These are phyloP conservation scores for Drosophila pachea DNA, from an alignment of 1,140 invertebrate species.

Conservation along the genomic window DNA sequence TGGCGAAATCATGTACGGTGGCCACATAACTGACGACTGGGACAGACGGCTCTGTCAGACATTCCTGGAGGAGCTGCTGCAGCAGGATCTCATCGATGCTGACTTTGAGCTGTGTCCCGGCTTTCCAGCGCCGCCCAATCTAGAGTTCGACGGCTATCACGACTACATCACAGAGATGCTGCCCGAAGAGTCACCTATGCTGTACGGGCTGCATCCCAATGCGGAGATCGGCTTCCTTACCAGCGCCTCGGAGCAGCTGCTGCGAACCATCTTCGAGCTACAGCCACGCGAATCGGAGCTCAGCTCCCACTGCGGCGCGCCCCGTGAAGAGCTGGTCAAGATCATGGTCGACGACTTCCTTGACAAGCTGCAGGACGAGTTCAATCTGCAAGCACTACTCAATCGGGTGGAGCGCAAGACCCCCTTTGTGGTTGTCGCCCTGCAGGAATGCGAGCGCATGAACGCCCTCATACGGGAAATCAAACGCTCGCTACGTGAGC, in stretches of 20 bases:
- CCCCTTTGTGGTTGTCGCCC: conserved; percentile 94
- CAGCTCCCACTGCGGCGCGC: conserved; percentile 85
- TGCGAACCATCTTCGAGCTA: conserved; percentile 94
- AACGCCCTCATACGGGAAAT: conserved; percentile 92
- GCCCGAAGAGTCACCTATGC: conserved; percentile 91
- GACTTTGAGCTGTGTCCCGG: conserved; percentile 91
- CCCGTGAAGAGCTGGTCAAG: conserved; percentile 92
- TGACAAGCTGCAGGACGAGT: conserved; percentile 94
- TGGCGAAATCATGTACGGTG: conserved; percentile 98
- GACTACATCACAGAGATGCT: conserved; percentile 92
- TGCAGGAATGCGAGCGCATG: conserved; percentile 98
- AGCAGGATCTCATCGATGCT: conserved; percentile 91
- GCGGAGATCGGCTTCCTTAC: conserved; percentile 97
- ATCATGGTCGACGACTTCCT: conserved; percentile 91
- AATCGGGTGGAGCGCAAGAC: conserved; percentile 93
- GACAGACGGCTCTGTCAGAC: conserved; percentile 92
- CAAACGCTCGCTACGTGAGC: conserved; percentile 89
- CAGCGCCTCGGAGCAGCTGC: conserved; percentile 90
- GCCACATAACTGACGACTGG: conserved; percentile 98
- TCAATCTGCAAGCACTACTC: conserved; percentile 93
- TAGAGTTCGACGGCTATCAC: conserved; percentile 93
- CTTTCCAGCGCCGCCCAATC: conserved; percentile 91
- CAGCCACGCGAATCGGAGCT: conserved; percentile 92
- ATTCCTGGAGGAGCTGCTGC: conserved; percentile 93
- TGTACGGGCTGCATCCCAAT: conserved; percentile 97